Percentiles rank a stretch among this genome's conserved stretches.
These are phyloP conservation scores for Selenia dentaria DNA, from an alignment of 2,888 invertebrate genomes.

Conservation along the genomic window DNA sequence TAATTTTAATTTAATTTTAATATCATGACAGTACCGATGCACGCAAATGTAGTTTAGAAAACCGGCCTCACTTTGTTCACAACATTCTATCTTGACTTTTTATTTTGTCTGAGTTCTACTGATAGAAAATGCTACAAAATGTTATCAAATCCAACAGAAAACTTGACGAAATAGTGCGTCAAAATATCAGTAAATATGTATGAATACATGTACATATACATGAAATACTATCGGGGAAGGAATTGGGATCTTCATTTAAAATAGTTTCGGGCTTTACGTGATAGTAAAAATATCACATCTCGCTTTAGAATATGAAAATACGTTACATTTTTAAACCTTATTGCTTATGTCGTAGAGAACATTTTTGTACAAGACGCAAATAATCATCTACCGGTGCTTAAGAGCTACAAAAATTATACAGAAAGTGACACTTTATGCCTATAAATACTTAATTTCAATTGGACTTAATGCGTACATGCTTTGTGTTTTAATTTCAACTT, in stretches of 20 bases:
- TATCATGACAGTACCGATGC: no score
- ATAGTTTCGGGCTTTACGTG: slow-evolving; percentile 51
- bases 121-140: no score
- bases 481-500: slow-evolving; percentile 33
- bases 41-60: no score
- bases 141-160: neutral
- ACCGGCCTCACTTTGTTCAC: no score
- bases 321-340: slow-evolving; percentile 56
- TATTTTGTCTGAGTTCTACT: no score
- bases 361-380: slow-evolving; percentile 71
- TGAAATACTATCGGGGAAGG: slow-evolving; percentile 19
- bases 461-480: slow-evolving; percentile 32
- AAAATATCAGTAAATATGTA: no score
- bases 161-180: neutral
- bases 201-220: no score
- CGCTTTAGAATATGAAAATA: slow-evolving; percentile 77
- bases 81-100: no score
- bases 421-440: slow-evolving; percentile 44
- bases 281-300: slow-evolving; percentile 73
- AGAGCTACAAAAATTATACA: slow-evolving; percentile 72
- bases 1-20: no score
- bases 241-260: slow-evolving; percentile 44
- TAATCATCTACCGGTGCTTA: slow-evolving; percentile 65
- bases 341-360: slow-evolving; percentile 61
- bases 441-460: slow-evolving; percentile 53